Evolutionary conservation across 2,113 vertebrate genomes (phyloP), one percentile per base, ranked within the genome.

Genomic region (Geococcyx californianus): DNA sequence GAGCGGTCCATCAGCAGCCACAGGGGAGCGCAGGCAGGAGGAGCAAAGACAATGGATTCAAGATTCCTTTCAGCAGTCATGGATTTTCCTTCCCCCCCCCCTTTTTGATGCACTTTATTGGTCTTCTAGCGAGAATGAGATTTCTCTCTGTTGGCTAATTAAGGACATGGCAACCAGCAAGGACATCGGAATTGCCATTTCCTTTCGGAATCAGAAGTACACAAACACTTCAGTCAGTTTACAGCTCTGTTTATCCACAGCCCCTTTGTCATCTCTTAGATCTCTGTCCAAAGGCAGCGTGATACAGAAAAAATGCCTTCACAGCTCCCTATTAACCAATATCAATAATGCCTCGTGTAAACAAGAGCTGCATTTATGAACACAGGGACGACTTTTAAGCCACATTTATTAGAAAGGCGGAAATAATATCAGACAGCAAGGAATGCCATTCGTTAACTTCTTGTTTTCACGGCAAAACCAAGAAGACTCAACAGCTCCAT

Each of bases 141-240:
- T 59, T 76, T 84, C 55, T 81, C 14, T 25, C 70, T 77, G 81
- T n/a, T 44, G 34, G 33, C 21, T 83, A 85, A 80, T 54, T 26
- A 31, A 2, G 19, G 83, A 44, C 24, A 49, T 1, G 2, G 36
- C 24, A 36, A 49, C 15, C 25, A 1, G 38, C 5, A 42, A 36
- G 69, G 44, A 64, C 44, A 38, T 26, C 11, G 67, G 82, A 73
- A 24, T 87, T 90, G 90, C 54, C 84, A 94, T 42, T 95, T 96
- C 96, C 95, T 81, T 77, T 92, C 86, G 59, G 92, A 78, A 31
- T 34, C 80, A 89, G 60, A 94, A 93, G 42, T 45, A 86, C 10
- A 87, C 80, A 94, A 95, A 95, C 87, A 92, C 47, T 70, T 67
- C 31, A 25, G 56, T 36, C 51, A 90, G 81, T 81, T 95, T 47